Percentiles rank a stretch among this genome's conserved stretches.
Evolutionary conservation across 2,888 invertebrate species (phyloP).

Genomic region (Amphimallon solstitiale): DNA sequence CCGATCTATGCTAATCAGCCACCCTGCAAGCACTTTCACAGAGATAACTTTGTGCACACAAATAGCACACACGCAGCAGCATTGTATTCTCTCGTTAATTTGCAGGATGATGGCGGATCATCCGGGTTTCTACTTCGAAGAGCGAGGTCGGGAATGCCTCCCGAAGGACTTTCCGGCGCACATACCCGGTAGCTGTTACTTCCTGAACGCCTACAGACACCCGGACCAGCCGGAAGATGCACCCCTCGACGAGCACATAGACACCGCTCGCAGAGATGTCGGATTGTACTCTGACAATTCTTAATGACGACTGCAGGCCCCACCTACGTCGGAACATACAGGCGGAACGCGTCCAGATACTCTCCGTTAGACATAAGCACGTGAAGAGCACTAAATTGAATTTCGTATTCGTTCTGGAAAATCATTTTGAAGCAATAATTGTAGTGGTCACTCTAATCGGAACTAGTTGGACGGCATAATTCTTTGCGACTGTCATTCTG

Average conservation of each 20-base stretch:
- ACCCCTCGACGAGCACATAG: slow-evolving; percentile 75
- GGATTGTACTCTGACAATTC: slow-evolving; percentile 63
- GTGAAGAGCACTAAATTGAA: neutral
- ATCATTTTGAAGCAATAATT: no score
- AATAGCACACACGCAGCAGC: slow-evolving; percentile 19
- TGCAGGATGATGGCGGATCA: slow-evolving; percentile 79
- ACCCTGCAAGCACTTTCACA: slow-evolving; percentile 4
- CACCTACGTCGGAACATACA: neutral
- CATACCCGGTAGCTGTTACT: slow-evolving; percentile 85
- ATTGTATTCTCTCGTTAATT: slow-evolving; percentile 41
- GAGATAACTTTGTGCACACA: slow-evolving; percentile 3
- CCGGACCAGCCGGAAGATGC: slow-evolving; percentile 70
- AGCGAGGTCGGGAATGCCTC: slow-evolving; percentile 79
- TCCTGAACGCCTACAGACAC: slow-evolving; percentile 82
- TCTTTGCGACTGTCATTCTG: no score
- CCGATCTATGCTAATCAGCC: slow-evolving; percentile 6
- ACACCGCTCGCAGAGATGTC: slow-evolving; percentile 72
- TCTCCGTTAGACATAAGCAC: neutral
- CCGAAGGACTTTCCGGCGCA: slow-evolving; percentile 86
- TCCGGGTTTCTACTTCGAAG: slow-evolving; percentile 81
- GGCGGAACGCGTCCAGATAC: neutral
- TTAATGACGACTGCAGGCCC: slow-evolving; percentile 39
- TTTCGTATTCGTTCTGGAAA: no score
- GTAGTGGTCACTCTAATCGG: no score
- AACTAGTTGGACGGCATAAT: no score